These are phyloP conservation scores for Calidris pygmaea DNA, from an alignment of 2,113 vertebrate genomes.

Conservation along the genomic window DNA sequence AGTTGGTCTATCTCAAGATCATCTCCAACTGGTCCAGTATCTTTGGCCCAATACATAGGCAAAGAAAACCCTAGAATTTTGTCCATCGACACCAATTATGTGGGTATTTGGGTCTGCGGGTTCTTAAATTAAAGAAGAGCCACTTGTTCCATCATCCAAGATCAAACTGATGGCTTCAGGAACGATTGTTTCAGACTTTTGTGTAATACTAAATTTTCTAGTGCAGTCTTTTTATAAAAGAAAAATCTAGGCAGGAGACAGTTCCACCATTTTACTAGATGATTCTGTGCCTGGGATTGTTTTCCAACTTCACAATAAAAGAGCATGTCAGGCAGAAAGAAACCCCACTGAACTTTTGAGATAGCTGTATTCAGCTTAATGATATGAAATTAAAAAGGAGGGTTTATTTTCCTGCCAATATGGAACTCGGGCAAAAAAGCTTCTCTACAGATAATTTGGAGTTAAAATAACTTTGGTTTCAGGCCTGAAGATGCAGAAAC, in stretches of 20 bases:
- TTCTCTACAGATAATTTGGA: background rate
- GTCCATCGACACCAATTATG: background rate
- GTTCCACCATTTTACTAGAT: background rate
- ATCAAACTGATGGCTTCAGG: background rate
- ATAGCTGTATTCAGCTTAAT: background rate
- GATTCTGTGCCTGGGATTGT: background rate
- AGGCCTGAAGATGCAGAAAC: slow-evolving; percentile 11
- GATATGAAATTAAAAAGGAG: slow-evolving; percentile 19
- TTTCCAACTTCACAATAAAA: background rate
- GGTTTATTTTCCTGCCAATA: slow-evolving; percentile 16
- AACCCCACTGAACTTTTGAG: background rate
- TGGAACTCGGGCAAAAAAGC: background rate
- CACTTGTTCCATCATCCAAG: background rate
- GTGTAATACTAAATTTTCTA: background rate
- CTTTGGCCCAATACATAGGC: background rate
- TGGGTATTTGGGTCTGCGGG: background rate
- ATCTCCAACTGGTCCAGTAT: background rate
- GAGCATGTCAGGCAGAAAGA: background rate
- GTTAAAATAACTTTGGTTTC: slow-evolving; percentile 9
- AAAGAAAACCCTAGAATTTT: background rate
- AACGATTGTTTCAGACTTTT: background rate
- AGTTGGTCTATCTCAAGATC: background rate
- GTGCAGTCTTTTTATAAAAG: background rate
- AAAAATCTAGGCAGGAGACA: background rate
- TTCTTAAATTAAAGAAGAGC: background rate